These are phyloP conservation scores for Heloderma charlesbogerti DNA, from an alignment of 2,113 vertebrate species.

Conservation along the genomic window DNA sequence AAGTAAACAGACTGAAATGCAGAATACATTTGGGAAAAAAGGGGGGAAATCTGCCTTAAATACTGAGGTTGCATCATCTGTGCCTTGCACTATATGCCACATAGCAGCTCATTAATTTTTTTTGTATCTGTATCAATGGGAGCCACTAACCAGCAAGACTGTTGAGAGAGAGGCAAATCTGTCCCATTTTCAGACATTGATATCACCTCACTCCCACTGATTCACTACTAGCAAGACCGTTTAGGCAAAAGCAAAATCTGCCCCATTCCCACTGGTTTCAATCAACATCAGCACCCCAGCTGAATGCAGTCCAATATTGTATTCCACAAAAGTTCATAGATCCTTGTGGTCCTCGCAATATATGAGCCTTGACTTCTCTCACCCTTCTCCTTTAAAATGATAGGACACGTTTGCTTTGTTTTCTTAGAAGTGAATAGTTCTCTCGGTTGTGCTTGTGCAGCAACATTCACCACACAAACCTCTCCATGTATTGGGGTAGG, in stretches of 20 bases:
- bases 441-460: neutral
- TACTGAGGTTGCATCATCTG: neutral
- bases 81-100: neutral
- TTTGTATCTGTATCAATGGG: neutral
- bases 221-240: neutral
- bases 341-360: neutral
- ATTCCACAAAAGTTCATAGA: neutral
- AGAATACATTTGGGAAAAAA: neutral
- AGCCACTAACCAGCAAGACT: neutral
- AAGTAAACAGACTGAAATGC: neutral
- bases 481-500: neutral
- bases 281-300: neutral
- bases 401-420: neutral
- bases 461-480: neutral
- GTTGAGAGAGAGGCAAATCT: neutral
- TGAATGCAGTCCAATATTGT: neutral
- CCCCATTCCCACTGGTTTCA: neutral
- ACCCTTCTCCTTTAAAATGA: neutral
- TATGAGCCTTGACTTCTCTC: neutral
- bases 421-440: neutral
- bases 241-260: neutral
- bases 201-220: no score
- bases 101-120: neutral
- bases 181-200: neutral
- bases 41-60: neutral